Percentiles rank a stretch among this genome's conserved stretches.
phyloP scores from a whole-genome alignment of 2,888 invertebrate species.

The Drosophila emarginata region DNA sequence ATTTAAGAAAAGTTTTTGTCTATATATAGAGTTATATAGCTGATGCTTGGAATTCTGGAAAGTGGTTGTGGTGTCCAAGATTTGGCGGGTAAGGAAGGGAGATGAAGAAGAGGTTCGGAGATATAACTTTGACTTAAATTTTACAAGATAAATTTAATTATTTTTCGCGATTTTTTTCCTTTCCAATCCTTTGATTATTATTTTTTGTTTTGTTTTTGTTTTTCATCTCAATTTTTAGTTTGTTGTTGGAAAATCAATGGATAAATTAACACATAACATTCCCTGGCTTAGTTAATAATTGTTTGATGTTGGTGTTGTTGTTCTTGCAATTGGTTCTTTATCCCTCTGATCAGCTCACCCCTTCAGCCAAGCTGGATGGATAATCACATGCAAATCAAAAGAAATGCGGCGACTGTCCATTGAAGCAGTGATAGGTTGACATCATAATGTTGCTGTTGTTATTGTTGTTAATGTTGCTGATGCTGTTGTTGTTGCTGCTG shows the following conservation, averaged over 20 bases:
- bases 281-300: conserved; percentile 13
- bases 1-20: not conserved
- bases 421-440: conserved; percentile 26
- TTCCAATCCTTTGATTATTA: no score
- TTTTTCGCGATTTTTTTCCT: not conserved
- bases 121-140: conserved; percentile 22
- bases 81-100: not conserved
- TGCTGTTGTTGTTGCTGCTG: conserved; percentile 26
- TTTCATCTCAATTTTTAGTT: not conserved
- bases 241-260: not conserved
- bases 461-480: conserved; percentile 23
- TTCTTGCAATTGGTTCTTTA: not conserved
- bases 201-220: not conserved
- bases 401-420: conserved; percentile 41
- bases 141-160: conserved; percentile 15
- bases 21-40: not conserved
- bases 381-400: conserved; percentile 37
- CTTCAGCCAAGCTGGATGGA: not conserved
- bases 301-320: not conserved
- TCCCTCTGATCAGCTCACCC: not conserved
- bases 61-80: not conserved
- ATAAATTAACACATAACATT: conserved; percentile 40
- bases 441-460: conserved; percentile 21
- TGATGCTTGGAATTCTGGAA: conserved; percentile 1
- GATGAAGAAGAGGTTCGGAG: not conserved